Evolutionary conservation across 2,888 invertebrate species (phyloP).

Genomic region (Bhutanitis thaidina): DNA sequence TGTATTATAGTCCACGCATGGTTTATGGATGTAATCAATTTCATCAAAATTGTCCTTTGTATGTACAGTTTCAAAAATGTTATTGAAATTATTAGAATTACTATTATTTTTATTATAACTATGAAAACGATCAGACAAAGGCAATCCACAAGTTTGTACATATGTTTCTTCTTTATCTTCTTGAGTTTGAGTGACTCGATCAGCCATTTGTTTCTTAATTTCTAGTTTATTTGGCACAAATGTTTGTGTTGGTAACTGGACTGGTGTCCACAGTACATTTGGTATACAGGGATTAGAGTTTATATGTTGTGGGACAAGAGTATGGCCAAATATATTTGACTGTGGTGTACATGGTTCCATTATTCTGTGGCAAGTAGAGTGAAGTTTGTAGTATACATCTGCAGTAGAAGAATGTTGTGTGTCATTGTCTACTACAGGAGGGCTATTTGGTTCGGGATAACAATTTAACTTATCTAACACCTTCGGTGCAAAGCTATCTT

Average conservation of each 20-base stretch:
- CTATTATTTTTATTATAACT: not conserved
- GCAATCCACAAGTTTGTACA: not conserved
- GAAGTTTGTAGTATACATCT: not conserved
- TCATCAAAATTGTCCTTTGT: not conserved
- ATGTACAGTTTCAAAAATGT: not conserved
- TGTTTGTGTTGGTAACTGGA: constrained; percentile 1
- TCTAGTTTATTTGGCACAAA: not conserved
- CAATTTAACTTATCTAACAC: constrained; percentile 27
- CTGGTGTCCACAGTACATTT: constrained; percentile 3
- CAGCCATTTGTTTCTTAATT: constrained; percentile 1
- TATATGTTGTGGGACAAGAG: not conserved
- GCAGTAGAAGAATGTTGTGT: not conserved
- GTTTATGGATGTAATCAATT: not conserved
- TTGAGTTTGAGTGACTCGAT: not conserved
- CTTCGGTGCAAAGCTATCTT: constrained; percentile 27
- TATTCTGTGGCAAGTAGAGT: not conserved
- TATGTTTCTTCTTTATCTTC: not conserved
- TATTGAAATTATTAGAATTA: not conserved
- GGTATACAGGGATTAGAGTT: not conserved
- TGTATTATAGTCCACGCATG: not conserved
- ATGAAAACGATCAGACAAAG: not conserved
- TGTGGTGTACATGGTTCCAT: not conserved
- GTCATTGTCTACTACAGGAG: constrained; percentile 23
- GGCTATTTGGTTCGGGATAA: constrained; percentile 38
- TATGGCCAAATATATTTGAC: not conserved